These are phyloP conservation scores for Orius insidiosus DNA, from an alignment of 1,140 invertebrate species.

Conservation along the genomic window DNA sequence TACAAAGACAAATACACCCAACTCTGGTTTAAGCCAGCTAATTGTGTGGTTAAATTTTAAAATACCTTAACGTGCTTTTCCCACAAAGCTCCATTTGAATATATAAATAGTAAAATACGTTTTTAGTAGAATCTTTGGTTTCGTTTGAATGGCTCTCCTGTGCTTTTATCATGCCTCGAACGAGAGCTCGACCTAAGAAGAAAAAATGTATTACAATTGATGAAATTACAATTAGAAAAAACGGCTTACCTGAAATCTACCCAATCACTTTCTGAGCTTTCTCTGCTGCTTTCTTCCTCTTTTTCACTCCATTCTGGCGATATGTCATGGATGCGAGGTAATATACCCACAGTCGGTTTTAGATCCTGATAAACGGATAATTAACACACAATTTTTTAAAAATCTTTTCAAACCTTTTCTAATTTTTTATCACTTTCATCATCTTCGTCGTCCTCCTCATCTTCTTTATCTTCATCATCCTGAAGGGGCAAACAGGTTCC, in stretches of 20 bases:
- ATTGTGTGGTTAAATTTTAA: no score
- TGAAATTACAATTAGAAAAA: slow-evolving; percentile 12
- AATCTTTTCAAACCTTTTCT: neutral
- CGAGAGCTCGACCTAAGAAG: no score
- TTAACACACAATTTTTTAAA: slow-evolving; percentile 2
- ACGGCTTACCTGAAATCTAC: slow-evolving; percentile 28
- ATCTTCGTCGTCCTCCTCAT: slow-evolving; percentile 14
- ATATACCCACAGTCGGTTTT: slow-evolving; percentile 11
- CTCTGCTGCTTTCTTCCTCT: slow-evolving; percentile 23
- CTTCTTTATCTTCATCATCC: slow-evolving; percentile 24
- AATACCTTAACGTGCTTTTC: slow-evolving; percentile 58
- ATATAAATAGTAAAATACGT: slow-evolving; percentile 38
- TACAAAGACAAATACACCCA: no score
- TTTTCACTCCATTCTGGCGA: slow-evolving; percentile 17
- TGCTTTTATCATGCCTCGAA: neutral
- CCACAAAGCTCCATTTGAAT: slow-evolving; percentile 90
- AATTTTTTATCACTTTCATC: neutral
- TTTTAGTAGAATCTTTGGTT: neutral
- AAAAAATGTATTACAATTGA: neutral
- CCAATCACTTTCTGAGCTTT: slow-evolving; percentile 28
- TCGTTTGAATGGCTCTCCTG: neutral
- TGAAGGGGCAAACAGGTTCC: no score
- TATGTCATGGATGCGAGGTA: slow-evolving; percentile 14
- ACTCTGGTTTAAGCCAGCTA: no score
- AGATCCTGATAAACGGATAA: no score